Evolutionary conservation across 1,140 invertebrate genomes (phyloP).

Genomic region (Polypedilum pembai): DNA sequence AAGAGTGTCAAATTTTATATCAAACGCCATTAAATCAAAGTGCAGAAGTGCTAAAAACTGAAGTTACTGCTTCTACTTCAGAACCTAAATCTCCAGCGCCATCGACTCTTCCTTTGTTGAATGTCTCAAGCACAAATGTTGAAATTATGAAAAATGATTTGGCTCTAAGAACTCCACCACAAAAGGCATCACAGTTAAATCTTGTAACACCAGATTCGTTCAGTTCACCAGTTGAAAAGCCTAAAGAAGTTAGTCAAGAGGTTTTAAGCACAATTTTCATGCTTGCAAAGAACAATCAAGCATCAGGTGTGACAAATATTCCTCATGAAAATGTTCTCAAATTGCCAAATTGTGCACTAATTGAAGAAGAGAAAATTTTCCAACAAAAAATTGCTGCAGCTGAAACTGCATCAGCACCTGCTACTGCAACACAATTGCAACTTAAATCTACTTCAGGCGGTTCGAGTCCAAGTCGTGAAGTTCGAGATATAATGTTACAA

Average conservation of each 20-base stretch:
- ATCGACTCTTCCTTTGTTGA: constrained; percentile 28
- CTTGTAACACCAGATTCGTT: constrained; percentile 86
- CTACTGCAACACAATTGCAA: constrained; percentile 32
- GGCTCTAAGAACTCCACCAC: constrained; percentile 33
- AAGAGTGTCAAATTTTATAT: constrained; percentile 76
- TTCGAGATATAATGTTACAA: constrained; percentile 65
- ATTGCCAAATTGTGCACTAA: constrained; percentile 40
- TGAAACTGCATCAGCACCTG: too few species aligned
- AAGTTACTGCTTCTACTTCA: constrained; percentile 33
- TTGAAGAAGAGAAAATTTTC: constrained; percentile 41
- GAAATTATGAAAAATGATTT: constrained; percentile 30
- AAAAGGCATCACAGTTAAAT: constrained; percentile 46
- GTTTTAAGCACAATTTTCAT: constrained; percentile 40
- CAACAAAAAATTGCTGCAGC: constrained; percentile 38
- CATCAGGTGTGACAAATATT: constrained; percentile 32
- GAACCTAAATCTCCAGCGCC: constrained; percentile 32
- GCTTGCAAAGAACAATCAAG: constrained; percentile 37
- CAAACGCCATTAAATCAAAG: constrained; percentile 46
- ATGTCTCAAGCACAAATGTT: constrained; percentile 31
- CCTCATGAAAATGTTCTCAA: constrained; percentile 36
- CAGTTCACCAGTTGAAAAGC: constrained; percentile 52
- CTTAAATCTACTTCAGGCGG: constrained; percentile 51
- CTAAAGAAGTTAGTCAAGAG: constrained; percentile 38
- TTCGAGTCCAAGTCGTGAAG: constrained; percentile 78
- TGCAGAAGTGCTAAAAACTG: constrained; percentile 34